Percentiles rank a stretch among this genome's conserved stretches.
Conservation (phyloP, 2,888 invertebrate species). For the Trissoscelio sp. region DNA sequence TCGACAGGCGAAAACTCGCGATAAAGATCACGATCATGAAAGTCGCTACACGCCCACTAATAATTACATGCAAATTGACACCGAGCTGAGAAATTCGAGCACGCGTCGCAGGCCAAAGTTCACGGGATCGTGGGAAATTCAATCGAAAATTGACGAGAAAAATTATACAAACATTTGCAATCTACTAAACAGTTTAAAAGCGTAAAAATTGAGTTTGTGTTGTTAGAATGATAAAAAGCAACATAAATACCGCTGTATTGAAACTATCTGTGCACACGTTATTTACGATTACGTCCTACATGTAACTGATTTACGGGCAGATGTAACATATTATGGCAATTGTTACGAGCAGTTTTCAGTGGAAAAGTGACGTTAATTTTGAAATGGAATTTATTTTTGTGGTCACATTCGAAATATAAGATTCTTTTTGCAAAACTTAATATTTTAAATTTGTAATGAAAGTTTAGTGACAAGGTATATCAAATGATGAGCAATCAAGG, state of each 20-base stretch:
- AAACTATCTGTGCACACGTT: constrained; percentile 23
- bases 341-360: constrained; percentile 26
- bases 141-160: not conserved
- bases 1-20: constrained; percentile 68
- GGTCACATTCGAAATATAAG: not conserved
- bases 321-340: constrained; percentile 19
- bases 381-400: not conserved
- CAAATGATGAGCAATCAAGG: not conserved
- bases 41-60: constrained; percentile 73
- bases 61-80: constrained; percentile 75
- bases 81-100: constrained; percentile 70
- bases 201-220: too few relatives aligned
- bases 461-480: not conserved
- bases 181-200: too few relatives aligned
- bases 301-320: constrained; percentile 33
- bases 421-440: not conserved
- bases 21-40: constrained; percentile 75
- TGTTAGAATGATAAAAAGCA: constrained; percentile 21
- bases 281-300: constrained; percentile 32
- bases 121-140: not conserved
- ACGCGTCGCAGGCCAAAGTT: constrained; percentile 29
- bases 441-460: too few relatives aligned
- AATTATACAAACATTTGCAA: too few relatives aligned
- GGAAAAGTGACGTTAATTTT: constrained; percentile 5
- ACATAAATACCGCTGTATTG: constrained; percentile 16